Conservation (phyloP, 35 echinoderm and acorn worm genomes). For the Diadema setosum region DNA sequence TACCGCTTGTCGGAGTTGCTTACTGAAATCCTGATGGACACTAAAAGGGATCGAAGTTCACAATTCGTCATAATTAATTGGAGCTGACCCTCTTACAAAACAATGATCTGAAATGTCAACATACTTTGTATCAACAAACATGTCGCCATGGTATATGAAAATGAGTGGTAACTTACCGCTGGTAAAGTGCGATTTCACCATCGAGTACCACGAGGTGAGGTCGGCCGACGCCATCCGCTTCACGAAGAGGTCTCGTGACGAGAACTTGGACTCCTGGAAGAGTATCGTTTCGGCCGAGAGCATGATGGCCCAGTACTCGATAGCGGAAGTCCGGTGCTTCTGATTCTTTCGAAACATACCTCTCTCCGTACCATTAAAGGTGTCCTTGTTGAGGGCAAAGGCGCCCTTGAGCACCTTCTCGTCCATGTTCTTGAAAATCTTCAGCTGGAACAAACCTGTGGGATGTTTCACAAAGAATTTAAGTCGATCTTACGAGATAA, state of each 20-base stretch:
- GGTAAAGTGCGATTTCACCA: slow-evolving; percentile 30
- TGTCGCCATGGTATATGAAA: too few relatives aligned
- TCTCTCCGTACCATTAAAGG: slow-evolving; percentile 22
- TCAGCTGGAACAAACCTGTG: slow-evolving; percentile 44
- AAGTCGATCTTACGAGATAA: neutral
- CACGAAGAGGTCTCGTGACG: neutral
- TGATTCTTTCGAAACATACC: neutral
- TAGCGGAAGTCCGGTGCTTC: neutral
- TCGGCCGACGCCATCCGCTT: slow-evolving; percentile 18
- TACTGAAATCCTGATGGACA: too few relatives aligned
- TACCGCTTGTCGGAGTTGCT: too few relatives aligned
- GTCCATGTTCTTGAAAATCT: slow-evolving; percentile 40
- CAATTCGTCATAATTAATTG: too few relatives aligned
- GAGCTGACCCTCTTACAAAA: too few relatives aligned
- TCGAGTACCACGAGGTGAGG: slow-evolving; percentile 13
- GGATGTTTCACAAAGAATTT: too few relatives aligned
- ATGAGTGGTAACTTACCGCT: slow-evolving; percentile 42
- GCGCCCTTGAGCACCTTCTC: slow-evolving; percentile 41
- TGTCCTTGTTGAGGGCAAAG: slow-evolving; percentile 27
- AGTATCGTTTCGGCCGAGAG: slow-evolving; percentile 28
- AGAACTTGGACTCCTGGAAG: slow-evolving; percentile 22
- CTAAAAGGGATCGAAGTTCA: too few relatives aligned
- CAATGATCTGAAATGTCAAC: too few relatives aligned
- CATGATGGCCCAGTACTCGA: slow-evolving; percentile 42
- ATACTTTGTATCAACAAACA: too few relatives aligned